Base-by-base conservation (phyloP, 2,113 vertebrate species). In the Seriola dumerili region DNA sequence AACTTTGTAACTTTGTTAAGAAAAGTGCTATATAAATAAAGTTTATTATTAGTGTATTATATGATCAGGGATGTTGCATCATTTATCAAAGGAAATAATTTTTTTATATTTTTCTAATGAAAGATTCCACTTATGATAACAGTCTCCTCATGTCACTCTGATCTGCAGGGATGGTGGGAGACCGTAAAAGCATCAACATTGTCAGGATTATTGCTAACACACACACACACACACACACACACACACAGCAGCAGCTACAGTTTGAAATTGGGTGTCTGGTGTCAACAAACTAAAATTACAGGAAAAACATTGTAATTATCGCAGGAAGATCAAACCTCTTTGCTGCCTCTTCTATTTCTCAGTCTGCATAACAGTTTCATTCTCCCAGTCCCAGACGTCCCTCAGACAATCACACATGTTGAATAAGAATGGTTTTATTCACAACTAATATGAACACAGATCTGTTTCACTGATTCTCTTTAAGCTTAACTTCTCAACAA, bases 251-350 rank as follows among this genome's bases (percentile, higher is more conserved):
- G 9, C 16, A 38, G 36, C 25, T 25, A 25, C 50, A 66, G 21
- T 52, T 44, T 80, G 34, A 64, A 66, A 67, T 40, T 69, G 34
- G 34, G 10, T 54, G n/a, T 29, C 54, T 52, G 16, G 5, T 74
- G 40, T 77, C 19, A 14, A 16, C 44, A 29, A 68, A 67, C 52
- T 55, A 4, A 61, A 73, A 78, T 78, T 12, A 61, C 52, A 40
- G n/a, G 50, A 69, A 75, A 69, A 84, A 79, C 46, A 70, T 21
- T 11, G 11, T 38, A 70, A 70, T 79, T 75, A 70, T 69, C 25
- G 68, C 34, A 68, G 62, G 44, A 55, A 68, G 55, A 78, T 72
- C 74, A 72, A 72, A 58, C 12, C 19, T 19, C 9, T 73, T 52
- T 67, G 52, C 52, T 11, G 38, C 42, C 34, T 55, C 32, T 52